phyloP scores from a whole-genome alignment of 2,797 vertebrate genomes.

The Lutjanus campechanus region DNA sequence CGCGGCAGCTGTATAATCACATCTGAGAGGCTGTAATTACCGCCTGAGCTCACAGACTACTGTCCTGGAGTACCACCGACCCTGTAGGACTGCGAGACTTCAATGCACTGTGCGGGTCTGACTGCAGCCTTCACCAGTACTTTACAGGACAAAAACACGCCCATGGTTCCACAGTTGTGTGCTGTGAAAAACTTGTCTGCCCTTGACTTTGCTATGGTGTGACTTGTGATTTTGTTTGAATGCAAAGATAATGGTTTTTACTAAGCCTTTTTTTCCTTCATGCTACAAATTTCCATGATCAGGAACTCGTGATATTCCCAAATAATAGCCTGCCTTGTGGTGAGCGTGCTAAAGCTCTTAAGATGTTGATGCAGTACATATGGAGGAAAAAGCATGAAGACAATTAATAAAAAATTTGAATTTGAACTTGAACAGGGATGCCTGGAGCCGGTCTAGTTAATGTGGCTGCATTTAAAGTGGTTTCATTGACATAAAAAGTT shows the following conservation, averaged over 20 bases:
- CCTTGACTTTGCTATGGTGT: not conserved
- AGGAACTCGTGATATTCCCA: slow-evolving; percentile 16
- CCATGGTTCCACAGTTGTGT: slow-evolving; percentile 4
- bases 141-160: slow-evolving; percentile 34
- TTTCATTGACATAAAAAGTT: slow-evolving; percentile 4
- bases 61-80: slow-evolving; percentile 71
- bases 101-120: slow-evolving; percentile 14
- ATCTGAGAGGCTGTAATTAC: slow-evolving; percentile 88
- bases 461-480: slow-evolving; percentile 2
- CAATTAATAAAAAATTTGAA: slow-evolving; percentile 12
- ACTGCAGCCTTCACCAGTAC: slow-evolving; percentile 18
- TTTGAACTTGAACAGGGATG: slow-evolving; percentile 4
- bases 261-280: not conserved
- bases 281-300: slow-evolving; percentile 19
- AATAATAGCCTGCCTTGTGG: slow-evolving; percentile 36
- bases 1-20: slow-evolving; percentile 87
- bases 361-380: slow-evolving; percentile 29
- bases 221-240: slow-evolving; percentile 25
- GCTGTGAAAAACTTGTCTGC: slow-evolving; percentile 9
- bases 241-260: slow-evolving; percentile 42
- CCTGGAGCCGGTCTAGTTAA: not conserved
- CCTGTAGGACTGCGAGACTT: slow-evolving; percentile 48
- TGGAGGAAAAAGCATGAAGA: slow-evolving; percentile 35
- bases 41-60: slow-evolving; percentile 83
- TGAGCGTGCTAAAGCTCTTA: slow-evolving; percentile 1